These are phyloP conservation scores for Mycteria americana DNA, from an alignment of 2,797 vertebrate genomes.

Conservation along the genomic window DNA sequence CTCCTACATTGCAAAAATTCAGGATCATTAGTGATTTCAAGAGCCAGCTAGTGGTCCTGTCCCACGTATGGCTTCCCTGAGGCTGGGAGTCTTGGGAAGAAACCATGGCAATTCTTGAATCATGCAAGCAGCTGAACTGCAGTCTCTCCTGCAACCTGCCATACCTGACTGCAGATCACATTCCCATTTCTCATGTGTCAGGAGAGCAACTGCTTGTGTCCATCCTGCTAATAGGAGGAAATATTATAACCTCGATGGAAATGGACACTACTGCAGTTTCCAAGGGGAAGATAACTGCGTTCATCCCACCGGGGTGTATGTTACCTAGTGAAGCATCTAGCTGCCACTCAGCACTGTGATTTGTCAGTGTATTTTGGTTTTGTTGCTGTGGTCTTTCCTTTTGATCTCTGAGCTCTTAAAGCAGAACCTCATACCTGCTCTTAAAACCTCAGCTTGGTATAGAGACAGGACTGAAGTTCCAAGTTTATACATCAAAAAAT, in stretches of 20 bases:
- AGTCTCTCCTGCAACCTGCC: constrained; percentile 6
- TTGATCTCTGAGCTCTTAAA: not conserved
- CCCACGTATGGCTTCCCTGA: not conserved
- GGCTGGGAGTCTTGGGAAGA: not conserved
- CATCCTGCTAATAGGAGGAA: not conserved
- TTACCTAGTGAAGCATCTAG: not conserved
- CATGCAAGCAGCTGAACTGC: fast-evolving
- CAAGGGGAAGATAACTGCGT: not conserved
- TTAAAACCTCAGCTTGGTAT: not conserved
- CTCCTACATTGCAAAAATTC: not conserved
- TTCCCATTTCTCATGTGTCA: constrained; percentile 17
- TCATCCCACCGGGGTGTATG: fast-evolving
- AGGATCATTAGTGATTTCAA: not conserved
- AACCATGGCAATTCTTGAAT: fast-evolving
- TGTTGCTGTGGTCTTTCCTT: constrained; percentile 25
- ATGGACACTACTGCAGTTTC: constrained; percentile 6
- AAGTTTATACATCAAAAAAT: not conserved
- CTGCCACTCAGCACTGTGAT: not conserved
- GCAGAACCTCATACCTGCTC: not conserved
- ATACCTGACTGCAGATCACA: constrained; percentile 21
- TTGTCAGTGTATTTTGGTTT: constrained; percentile 42
- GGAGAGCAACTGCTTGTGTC: constrained; percentile 27
- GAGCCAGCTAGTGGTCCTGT: not conserved
- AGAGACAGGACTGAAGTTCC: not conserved
- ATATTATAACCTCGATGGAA: constrained; percentile 1